Evolutionary conservation across 2,888 invertebrate species (phyloP).

Genomic region (Hyposoter dolosus): DNA sequence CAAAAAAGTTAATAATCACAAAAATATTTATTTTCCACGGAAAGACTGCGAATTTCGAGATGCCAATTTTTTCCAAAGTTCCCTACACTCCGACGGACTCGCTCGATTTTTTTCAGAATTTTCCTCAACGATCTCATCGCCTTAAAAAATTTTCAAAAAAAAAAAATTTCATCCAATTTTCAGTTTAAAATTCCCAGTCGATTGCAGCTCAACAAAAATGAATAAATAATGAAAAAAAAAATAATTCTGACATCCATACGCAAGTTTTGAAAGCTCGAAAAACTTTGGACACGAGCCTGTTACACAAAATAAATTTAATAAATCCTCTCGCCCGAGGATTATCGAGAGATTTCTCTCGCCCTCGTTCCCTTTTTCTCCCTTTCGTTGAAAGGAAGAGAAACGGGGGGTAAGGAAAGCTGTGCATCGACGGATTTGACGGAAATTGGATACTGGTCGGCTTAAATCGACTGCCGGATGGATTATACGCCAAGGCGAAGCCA

Average conservation of each 20-base stretch:
- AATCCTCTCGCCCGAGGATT: slow-evolving; percentile 39
- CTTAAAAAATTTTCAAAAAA: background rate
- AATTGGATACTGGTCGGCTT: slow-evolving; percentile 57
- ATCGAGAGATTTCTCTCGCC: slow-evolving; percentile 9
- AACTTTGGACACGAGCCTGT: slow-evolving; percentile 37
- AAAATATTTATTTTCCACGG: background rate
- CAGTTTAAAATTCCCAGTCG: background rate
- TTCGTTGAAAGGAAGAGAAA: background rate
- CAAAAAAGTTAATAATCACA: background rate
- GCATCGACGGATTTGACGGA: slow-evolving; percentile 59
- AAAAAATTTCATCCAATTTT: background rate
- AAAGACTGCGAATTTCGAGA: background rate
- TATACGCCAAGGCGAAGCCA: slow-evolving; percentile 18
- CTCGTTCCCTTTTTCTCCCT: background rate
- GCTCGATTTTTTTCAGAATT: background rate
- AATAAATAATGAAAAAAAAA: background rate
- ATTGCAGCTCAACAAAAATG: background rate
- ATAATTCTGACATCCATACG: background rate
- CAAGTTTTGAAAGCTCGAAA: slow-evolving; percentile 30
- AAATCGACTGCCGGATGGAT: slow-evolving; percentile 52
- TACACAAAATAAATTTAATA: slow-evolving; percentile 59
- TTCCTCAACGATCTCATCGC: background rate
- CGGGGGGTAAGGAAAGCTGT: background rate
- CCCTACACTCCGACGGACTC: background rate
- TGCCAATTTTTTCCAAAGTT: background rate